Evolutionary conservation across 2,113 vertebrate species (phyloP).

Genomic region (Empidonax alnorum): DNA sequence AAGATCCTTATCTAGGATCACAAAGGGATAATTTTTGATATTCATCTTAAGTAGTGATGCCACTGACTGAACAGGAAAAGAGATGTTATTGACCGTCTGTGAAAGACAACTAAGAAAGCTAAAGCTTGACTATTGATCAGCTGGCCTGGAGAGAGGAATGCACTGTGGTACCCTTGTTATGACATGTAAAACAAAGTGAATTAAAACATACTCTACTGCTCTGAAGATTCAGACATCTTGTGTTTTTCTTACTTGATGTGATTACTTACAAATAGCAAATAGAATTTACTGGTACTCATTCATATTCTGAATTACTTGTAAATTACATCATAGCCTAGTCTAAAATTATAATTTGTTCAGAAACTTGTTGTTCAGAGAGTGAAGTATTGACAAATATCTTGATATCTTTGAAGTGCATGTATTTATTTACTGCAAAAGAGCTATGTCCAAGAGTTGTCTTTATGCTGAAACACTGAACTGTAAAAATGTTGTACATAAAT

Average conservation of each 20-base stretch:
- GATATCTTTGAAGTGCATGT: background rate
- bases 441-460: background rate
- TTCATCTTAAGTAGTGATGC: background rate
- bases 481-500: background rate
- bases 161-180: background rate
- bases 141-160: background rate
- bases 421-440: background rate
- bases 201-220: background rate
- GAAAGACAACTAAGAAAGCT: background rate
- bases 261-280: background rate
- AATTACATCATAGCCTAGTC: background rate
- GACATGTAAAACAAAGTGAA: background rate
- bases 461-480: background rate
- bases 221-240: background rate
- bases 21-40: background rate
- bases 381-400: background rate
- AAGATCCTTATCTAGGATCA: background rate
- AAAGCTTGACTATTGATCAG: background rate
- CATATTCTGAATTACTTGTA: conserved; percentile 43
- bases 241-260: background rate
- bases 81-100: background rate
- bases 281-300: background rate
- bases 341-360: background rate
- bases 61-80: background rate
- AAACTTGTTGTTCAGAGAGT: background rate